Evolutionary conservation across 2,888 invertebrate species (phyloP).

Genomic region (Acrobasis consociella): DNA sequence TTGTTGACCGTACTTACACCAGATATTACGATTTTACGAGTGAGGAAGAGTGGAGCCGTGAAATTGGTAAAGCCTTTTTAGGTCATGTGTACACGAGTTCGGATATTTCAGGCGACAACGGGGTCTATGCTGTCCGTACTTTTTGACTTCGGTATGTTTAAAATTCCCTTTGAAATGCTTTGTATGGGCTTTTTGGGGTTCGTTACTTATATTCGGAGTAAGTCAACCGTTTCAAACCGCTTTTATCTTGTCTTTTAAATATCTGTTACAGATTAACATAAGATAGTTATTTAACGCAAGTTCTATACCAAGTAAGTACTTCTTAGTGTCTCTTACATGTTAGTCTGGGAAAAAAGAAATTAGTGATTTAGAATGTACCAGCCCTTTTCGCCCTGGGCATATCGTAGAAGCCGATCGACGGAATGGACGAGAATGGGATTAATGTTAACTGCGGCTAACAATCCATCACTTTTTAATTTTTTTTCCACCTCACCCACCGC

Average conservation of each 20-base stretch:
- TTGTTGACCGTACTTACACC: slow-evolving; percentile 23
- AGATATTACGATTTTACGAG: slow-evolving; percentile 24
- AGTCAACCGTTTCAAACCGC: not conserved
- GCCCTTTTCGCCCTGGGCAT: too few relatives aligned
- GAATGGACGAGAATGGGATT: too few relatives aligned
- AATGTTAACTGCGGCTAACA: too few relatives aligned
- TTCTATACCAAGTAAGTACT: too few relatives aligned
- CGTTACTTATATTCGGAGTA: not conserved
- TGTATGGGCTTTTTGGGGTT: not conserved
- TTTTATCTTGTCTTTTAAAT: not conserved
- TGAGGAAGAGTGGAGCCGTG: slow-evolving; percentile 20
- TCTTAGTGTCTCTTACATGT: too few relatives aligned
- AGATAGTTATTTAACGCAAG: too few relatives aligned
- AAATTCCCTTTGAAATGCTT: not conserved
- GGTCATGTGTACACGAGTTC: not conserved
- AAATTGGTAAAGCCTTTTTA: slow-evolving; percentile 23
- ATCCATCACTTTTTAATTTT: too few relatives aligned
- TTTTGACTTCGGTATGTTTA: not conserved
- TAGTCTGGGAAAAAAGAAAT: too few relatives aligned
- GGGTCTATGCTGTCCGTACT: not conserved
- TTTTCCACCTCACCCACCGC: too few relatives aligned
- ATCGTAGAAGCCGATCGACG: too few relatives aligned
- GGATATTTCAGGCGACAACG: not conserved
- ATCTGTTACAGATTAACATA: too few relatives aligned
- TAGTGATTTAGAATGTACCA: too few relatives aligned